phyloP scores from a whole-genome alignment of 2,113 vertebrate genomes.

The Thalassoma bifasciatum region DNA sequence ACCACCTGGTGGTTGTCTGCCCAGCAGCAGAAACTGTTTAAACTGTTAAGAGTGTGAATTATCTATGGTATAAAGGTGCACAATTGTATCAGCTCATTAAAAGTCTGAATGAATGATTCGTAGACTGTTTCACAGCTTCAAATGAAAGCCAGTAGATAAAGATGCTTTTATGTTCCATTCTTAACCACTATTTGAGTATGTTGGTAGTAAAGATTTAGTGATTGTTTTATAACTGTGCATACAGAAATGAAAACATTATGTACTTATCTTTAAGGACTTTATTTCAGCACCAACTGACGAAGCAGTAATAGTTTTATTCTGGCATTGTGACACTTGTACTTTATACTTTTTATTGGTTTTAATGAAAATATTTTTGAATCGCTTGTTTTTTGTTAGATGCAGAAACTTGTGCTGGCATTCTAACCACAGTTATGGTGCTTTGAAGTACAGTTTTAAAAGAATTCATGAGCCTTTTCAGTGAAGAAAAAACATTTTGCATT shows the following conservation, averaged over 20 bases:
- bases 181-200: neutral
- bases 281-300: neutral
- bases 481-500: neutral
- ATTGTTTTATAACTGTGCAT: too few relatives aligned
- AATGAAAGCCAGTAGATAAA: neutral
- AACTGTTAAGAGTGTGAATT: slow-evolving; percentile 6
- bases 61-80: neutral
- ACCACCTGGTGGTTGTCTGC: slow-evolving; percentile 16
- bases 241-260: neutral
- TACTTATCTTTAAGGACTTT: neutral
- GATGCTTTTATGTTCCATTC: neutral
- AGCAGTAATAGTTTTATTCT: too few relatives aligned
- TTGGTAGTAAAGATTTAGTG: too few relatives aligned
- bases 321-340: neutral
- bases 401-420: slow-evolving; percentile 15
- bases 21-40: slow-evolving; percentile 23
- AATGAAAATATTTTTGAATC: too few relatives aligned
- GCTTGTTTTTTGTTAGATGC: too few relatives aligned
- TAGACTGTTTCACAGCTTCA: neutral
- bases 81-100: neutral
- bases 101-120: neutral
- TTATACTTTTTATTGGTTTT: neutral
- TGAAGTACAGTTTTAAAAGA: slow-evolving; percentile 21
- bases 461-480: slow-evolving; percentile 18
- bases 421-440: slow-evolving; percentile 28